Base-by-base conservation (phyloP, 2,797 vertebrate species). In the Crenichthys baileyi region DNA sequence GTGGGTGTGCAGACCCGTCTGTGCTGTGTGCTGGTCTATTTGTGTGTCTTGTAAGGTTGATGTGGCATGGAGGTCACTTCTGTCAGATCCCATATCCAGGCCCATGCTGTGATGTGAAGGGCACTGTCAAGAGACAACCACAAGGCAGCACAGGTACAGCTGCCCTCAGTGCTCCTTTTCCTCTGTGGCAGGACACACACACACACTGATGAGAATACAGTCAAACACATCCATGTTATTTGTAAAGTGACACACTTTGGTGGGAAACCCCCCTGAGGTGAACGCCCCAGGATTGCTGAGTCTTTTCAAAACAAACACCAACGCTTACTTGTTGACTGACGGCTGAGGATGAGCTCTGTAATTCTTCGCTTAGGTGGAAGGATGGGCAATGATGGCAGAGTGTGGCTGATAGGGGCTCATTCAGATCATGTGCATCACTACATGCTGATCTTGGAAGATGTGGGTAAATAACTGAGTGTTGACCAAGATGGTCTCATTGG, bases 41-140 rank as follows among this genome's bases (percentile, higher is more conserved):
- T 90, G 91, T 91, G 91, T 85, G 87, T 84, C 77, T 89, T 68
- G 86, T 81, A 92, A 93, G 94, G 93, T 87, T 92, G 90, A 91
- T 94, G 92, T 95, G 88, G 92, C 93, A 91, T 85, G 88, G 94
- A 94, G 92, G 93, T 93, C 93, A 93, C 87, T 93, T 91, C 93
- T 98, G 96, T 98, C 96, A 97, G 93, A 95, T 97, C 93, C 78
- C 87, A 95, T 96, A 92, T 91, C 93, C 93, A 79, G 78, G 85
- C 91, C 81, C 94, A 91, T 93, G 95, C 95, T 95, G 95, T 87
- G 78, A 96, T 95, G 95, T 96, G 97, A 97, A 97, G 95, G 95
- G 93, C 93, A 93, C 94, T 96, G 96, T 95, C 97, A 96, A 88
- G 94, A 94, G 95, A 94, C 90, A 91, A 95, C 95, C 94, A 93